Evolutionary conservation across 1,140 invertebrate genomes (phyloP), one percentile per base, ranked within the genome.

Genomic region (Hyphantria cunea): DNA sequence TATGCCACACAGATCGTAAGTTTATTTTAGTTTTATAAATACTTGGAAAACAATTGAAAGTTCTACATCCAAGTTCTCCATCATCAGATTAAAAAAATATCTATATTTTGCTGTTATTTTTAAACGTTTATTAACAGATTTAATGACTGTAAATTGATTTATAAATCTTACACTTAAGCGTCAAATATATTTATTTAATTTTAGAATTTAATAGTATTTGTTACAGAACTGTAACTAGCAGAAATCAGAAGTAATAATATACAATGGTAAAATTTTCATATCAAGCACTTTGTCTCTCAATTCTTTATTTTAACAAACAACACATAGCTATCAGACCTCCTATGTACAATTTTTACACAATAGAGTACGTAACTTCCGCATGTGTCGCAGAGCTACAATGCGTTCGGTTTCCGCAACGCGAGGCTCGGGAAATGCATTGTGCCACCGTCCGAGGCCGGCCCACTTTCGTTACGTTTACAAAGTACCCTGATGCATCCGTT

Each of bases 1-100:
- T 95, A 66, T 95, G 95, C 81, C 93, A 92, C 77, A 95, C 93
- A 45, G 93, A 95, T 70, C 93, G 94, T 95, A 82, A 94, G 94
- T 94, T 71, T 66, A 25, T 25, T 25, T 25, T 25, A 25, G 32
- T 50, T 52, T 37, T 47, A 42, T 10, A 41, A n/a, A 42, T 55
- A 41, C 8, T 31, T 15, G 33, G 12, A 34, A 14, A 25, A 25
- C 17, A 25, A 25, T 25, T 25, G 5, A 25, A 25, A 25, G n/a
- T n/a, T n/a, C n/a, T n/a, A n/a, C n/a, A n/a, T n/a, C n/a, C n/a
- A n/a, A n/a, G n/a, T n/a, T n/a, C n/a, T n/a, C n/a, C n/a, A n/a
- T n/a, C n/a, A n/a, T n/a, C 17, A n/a, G 5, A 5, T 34, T 34
- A 6, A 6, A 5, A 34, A 5, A 34, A 34, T 9, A 34, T 34